Conservation (phyloP, 2,797 vertebrate species). For the Amblyraja radiata region DNA sequence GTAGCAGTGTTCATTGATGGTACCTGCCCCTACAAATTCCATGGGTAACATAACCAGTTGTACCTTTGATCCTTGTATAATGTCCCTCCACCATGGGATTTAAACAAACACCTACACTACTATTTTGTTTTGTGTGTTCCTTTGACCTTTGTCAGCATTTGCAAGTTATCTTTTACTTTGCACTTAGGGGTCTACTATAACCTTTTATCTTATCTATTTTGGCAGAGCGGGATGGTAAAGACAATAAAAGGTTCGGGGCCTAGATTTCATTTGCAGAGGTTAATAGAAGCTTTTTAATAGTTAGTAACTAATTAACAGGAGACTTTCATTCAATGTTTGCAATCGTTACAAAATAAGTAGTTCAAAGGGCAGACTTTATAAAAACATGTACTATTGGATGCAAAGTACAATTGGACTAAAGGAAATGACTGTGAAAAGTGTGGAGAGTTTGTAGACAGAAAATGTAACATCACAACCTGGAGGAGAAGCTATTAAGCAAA, state of each 20-base stretch:
- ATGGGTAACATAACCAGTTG: background rate
- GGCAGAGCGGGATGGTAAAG: background rate
- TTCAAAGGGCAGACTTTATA: background rate
- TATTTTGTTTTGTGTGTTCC: background rate
- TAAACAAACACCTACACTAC: background rate
- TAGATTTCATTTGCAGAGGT: background rate
- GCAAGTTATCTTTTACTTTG: background rate
- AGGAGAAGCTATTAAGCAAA: background rate
- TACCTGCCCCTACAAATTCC: background rate
- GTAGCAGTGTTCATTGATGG: background rate
- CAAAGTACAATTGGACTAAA: background rate
- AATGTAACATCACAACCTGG: too few relatives aligned
- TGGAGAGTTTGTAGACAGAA: too few relatives aligned
- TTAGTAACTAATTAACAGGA: conserved; percentile 32
- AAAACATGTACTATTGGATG: conserved; percentile 8
- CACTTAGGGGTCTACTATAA: background rate
- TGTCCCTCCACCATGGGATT: background rate
- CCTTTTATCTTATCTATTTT: background rate
- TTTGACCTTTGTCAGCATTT: background rate
- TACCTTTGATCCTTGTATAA: background rate
- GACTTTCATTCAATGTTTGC: conserved; percentile 30
- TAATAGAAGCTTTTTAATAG: background rate
- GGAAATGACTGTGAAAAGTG: background rate
- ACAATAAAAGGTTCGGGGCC: background rate
- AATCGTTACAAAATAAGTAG: conserved; percentile 1